Evolutionary conservation across 2,113 vertebrate species (phyloP).

Genomic region (Butastur rufipennis): DNA sequence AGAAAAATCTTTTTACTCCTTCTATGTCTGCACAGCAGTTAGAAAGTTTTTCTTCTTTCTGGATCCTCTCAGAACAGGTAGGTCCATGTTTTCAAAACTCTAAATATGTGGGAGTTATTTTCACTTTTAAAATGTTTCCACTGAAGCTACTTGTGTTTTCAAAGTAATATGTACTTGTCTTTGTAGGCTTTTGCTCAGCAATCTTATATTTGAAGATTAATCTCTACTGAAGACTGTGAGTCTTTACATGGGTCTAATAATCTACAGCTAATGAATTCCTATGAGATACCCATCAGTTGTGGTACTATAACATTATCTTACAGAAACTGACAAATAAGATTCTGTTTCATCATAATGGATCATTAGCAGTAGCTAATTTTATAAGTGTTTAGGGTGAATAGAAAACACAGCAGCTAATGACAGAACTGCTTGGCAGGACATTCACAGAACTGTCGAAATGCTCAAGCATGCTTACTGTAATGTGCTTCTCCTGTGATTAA

Average conservation of each 20-base stretch:
- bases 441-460: neutral
- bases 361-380: neutral
- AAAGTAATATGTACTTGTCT: neutral
- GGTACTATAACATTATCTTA: neutral
- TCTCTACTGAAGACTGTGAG: neutral
- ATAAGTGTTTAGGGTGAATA: neutral
- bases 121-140: neutral
- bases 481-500: neutral
- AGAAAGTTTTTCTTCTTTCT: constrained; percentile 99
- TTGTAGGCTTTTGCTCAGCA: neutral
- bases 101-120: neutral
- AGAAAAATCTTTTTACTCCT: constrained; percentile 98
- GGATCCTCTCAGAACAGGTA: constrained; percentile 94
- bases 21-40: constrained; percentile 97
- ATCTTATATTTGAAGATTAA: neutral
- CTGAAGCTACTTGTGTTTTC: neutral
- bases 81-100: neutral
- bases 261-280: neutral
- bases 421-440: neutral
- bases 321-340: neutral
- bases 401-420: neutral
- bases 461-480: neutral
- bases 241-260: neutral
- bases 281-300: neutral
- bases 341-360: neutral